Conservation (phyloP, 2,113 vertebrate species). For the Gila orcuttii region DNA sequence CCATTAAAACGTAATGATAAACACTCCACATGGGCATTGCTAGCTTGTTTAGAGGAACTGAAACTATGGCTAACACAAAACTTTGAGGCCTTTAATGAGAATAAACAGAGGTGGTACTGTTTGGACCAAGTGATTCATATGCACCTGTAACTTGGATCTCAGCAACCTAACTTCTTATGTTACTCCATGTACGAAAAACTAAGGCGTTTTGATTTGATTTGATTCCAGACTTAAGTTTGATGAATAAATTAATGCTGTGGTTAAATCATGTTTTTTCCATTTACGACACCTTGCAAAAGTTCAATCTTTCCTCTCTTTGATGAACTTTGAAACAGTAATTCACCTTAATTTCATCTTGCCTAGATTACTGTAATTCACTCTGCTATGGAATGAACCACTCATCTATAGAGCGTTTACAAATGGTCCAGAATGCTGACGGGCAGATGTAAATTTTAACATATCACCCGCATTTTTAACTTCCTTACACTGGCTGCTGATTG, state of each 20-base stretch:
- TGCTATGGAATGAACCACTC: not conserved
- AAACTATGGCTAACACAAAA: not conserved
- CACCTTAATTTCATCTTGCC: not conserved
- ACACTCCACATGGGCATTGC: not conserved
- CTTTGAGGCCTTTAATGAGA: not conserved
- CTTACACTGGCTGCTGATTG: not conserved
- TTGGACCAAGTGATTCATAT: not conserved
- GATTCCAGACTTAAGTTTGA: not conserved
- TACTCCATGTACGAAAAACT: not conserved
- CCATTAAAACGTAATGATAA: not conserved
- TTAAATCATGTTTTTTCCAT: not conserved
- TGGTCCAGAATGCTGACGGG: not conserved
- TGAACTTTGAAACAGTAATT: not conserved
- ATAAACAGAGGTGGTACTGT: not conserved
- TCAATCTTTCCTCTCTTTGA: not conserved
- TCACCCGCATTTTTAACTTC: not conserved
- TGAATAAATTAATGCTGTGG: not conserved
- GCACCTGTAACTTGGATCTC: not conserved
- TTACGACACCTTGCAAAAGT: not conserved
- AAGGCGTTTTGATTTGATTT: not conserved
- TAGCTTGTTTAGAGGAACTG: not conserved
- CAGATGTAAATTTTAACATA: not conserved
- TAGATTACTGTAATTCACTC: not conserved
- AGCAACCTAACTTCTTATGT: not conserved
- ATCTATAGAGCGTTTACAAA: not conserved